These are phyloP conservation scores for Molossus alvarezi DNA, from an alignment of 2,797 vertebrate species.

Conservation along the genomic window DNA sequence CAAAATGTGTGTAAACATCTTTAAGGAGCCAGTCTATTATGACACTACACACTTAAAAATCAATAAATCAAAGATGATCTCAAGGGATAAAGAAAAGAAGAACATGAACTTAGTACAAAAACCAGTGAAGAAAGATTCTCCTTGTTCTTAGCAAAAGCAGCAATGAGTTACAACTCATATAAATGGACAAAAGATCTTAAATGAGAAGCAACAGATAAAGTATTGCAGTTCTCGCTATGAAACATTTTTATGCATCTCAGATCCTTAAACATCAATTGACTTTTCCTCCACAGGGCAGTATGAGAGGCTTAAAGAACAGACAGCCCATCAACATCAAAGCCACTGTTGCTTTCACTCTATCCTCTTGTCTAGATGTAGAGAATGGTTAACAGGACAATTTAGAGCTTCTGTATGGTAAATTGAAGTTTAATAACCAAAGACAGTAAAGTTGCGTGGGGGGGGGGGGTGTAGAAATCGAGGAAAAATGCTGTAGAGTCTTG, in stretches of 20 bases:
- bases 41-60: constrained; percentile 8
- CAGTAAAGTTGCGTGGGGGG: neutral
- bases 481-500: neutral
- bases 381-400: neutral
- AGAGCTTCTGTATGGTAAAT: neutral
- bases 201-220: neutral
- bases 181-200: neutral
- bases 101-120: constrained; percentile 37
- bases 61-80: constrained; percentile 7
- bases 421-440: constrained; percentile 41
- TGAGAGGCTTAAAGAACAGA: neutral
- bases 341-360: neutral
- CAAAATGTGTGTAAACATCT: constrained; percentile 54
- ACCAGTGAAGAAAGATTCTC: neutral
- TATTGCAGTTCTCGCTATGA: neutral
- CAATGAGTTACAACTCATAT: neutral
- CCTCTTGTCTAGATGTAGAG: neutral
- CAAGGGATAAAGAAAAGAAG: constrained; percentile 31
- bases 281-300: constrained; percentile 5
- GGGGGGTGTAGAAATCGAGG: too few relatives aligned
- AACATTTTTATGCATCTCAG: neutral
- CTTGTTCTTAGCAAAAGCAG: neutral
- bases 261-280: constrained; percentile 9
- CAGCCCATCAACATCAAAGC: neutral
- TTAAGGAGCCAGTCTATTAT: constrained; percentile 29